Percentiles rank a stretch among this genome's conserved stretches.
These are phyloP conservation scores for Heteromormyrus szaboi DNA, from an alignment of 2,797 vertebrate genomes.

Conservation along the genomic window DNA sequence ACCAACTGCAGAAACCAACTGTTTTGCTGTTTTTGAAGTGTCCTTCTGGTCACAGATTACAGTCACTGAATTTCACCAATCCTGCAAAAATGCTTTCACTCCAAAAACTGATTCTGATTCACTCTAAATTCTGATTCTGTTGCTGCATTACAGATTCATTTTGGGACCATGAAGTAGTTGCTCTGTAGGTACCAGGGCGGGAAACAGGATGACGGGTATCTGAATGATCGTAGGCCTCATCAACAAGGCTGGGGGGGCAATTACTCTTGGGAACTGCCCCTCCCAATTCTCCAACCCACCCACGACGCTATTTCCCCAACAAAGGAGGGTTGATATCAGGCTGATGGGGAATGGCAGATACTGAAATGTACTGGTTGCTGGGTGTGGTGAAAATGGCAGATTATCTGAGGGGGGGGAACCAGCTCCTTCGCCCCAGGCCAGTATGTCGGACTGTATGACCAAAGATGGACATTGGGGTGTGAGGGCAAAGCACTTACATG, in stretches of 20 bases:
- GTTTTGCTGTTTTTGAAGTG: neutral
- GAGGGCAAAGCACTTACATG: neutral
- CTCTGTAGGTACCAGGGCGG: neutral
- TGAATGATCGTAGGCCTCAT: conserved; percentile 46
- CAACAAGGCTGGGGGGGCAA: conserved; percentile 28
- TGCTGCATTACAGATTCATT: neutral
- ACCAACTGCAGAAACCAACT: neutral
- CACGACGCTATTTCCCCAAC: neutral
- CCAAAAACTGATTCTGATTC: neutral
- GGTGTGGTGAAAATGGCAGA: neutral
- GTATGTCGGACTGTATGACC: neutral
- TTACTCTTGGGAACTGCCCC: neutral
- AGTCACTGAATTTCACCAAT: neutral
- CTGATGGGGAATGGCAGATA: neutral
- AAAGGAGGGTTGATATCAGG: neutral
- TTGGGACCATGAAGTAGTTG: neutral
- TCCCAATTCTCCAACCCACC: neutral
- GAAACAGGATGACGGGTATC: neutral
- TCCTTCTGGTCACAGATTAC: neutral
- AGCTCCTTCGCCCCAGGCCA: neutral
- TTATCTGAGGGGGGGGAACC: neutral
- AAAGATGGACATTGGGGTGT: neutral
- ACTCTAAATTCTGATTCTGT: neutral
- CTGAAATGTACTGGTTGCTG: neutral
- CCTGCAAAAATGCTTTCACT: neutral